Percentiles rank a stretch among this genome's conserved stretches.
These are phyloP conservation scores for Malurus splendens DNA, from an alignment of 2,797 vertebrate genomes.

Conservation along the genomic window DNA sequence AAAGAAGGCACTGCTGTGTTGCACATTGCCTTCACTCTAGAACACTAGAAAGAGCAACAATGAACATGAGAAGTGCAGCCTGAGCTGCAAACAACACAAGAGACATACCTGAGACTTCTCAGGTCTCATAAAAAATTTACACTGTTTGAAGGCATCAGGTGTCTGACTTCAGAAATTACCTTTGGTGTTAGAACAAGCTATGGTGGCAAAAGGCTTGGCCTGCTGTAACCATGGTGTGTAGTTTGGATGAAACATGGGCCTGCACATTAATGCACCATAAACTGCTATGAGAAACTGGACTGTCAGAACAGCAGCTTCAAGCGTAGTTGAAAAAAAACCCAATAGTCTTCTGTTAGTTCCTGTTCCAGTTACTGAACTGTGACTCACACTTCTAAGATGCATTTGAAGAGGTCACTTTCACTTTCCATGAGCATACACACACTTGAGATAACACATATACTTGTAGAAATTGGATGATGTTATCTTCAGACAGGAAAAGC, in stretches of 20 bases:
- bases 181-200: not conserved
- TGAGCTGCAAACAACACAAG: not conserved
- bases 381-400: not conserved
- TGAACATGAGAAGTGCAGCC: not conserved
- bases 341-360: not conserved
- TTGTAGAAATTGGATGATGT: not conserved
- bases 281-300: not conserved
- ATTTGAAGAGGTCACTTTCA: not conserved
- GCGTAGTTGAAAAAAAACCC: accelerated
- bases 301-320: not conserved
- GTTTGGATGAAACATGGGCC: not conserved
- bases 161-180: not conserved
- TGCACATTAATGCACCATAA: not conserved
- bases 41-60: not conserved
- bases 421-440: not conserved
- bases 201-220: not conserved
- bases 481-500: not conserved
- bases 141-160: not conserved
- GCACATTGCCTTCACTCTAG: not conserved
- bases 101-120: not conserved
- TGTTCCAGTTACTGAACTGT: not conserved
- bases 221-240: not conserved
- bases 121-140: not conserved
- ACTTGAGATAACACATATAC: not conserved
- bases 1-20: not conserved